These are phyloP conservation scores for Crocuta crocuta DNA, from an alignment of 2,113 vertebrate genomes.

Conservation along the genomic window DNA sequence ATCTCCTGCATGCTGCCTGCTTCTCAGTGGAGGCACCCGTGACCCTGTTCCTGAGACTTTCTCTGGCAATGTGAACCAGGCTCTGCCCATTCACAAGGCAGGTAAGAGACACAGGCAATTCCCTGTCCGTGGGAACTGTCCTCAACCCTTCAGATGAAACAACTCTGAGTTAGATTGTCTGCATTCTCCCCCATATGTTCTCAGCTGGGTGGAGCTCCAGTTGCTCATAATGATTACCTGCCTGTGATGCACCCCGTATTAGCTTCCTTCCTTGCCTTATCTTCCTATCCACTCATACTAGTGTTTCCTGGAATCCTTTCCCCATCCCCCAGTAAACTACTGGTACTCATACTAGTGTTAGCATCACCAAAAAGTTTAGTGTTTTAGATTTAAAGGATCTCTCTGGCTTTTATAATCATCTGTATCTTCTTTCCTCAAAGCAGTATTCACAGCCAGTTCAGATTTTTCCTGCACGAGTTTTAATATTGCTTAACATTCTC, in stretches of 20 bases:
- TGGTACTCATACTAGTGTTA: not conserved
- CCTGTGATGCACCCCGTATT: fast-evolving
- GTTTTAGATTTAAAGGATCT: not conserved
- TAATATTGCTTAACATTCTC: not conserved
- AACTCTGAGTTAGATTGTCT: not conserved
- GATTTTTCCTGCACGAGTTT: not conserved
- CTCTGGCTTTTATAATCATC: not conserved
- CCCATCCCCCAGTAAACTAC: not conserved
- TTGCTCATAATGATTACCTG: not conserved
- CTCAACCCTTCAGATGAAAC: not conserved
- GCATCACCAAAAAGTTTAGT: not conserved
- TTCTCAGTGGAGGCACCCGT: not conserved
- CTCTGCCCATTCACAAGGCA: not conserved
- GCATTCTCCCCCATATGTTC: fast-evolving
- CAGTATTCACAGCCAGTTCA: not conserved
- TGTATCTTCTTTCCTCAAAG: conserved; percentile 15
- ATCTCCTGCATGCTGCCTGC: too few species aligned
- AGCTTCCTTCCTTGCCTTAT: not conserved
- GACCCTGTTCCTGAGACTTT: not conserved
- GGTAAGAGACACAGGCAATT: not conserved
- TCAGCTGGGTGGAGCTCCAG: not conserved
- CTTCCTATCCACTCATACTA: not conserved
- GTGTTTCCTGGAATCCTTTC: not conserved
- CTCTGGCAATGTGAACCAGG: not conserved
- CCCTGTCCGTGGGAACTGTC: not conserved